These are phyloP conservation scores for Lithodes maja DNA, from an alignment of 2,888 invertebrate genomes.

Conservation along the genomic window DNA sequence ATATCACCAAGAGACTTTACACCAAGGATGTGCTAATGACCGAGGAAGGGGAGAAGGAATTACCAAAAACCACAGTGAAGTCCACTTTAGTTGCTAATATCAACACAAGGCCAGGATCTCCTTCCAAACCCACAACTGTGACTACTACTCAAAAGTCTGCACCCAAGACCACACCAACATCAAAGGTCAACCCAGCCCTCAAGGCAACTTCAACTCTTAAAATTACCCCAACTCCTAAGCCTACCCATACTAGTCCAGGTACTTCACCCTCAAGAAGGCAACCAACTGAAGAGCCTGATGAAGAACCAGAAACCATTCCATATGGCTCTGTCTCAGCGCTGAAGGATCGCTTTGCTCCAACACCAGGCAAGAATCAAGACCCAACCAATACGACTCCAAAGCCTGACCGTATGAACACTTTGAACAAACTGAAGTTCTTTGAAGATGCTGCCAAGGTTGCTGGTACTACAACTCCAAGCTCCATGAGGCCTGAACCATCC, in stretches of 20 bases:
- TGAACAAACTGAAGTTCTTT: constrained; percentile 58
- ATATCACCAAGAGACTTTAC: constrained; percentile 68
- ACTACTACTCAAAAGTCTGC: background rate
- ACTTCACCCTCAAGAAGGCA: constrained; percentile 10
- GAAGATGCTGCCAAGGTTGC: constrained; percentile 60
- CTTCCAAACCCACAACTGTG: background rate
- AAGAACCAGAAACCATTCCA: constrained; percentile 46
- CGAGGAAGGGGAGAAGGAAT: constrained; percentile 64
- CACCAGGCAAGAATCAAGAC: constrained; percentile 19
- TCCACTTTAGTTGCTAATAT: constrained; percentile 53
- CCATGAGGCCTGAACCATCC: constrained; percentile 27
- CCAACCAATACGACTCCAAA: constrained; percentile 20
- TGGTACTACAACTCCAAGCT: background rate
- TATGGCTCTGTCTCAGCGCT: constrained; percentile 62
- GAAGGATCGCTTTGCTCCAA: constrained; percentile 50
- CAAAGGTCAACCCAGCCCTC: background rate
- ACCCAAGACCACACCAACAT: background rate
- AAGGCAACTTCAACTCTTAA: background rate
- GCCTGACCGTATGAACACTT: constrained; percentile 53
- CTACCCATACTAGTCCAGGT: background rate
- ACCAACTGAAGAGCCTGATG: constrained; percentile 27
- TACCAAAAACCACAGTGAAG: constrained; percentile 39
- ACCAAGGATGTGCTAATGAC: constrained; percentile 66
- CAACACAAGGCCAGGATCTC: background rate
- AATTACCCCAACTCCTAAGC: background rate